These are phyloP conservation scores for Cyprinodon tularosa DNA, from an alignment of 2,113 vertebrate species.

Conservation along the genomic window DNA sequence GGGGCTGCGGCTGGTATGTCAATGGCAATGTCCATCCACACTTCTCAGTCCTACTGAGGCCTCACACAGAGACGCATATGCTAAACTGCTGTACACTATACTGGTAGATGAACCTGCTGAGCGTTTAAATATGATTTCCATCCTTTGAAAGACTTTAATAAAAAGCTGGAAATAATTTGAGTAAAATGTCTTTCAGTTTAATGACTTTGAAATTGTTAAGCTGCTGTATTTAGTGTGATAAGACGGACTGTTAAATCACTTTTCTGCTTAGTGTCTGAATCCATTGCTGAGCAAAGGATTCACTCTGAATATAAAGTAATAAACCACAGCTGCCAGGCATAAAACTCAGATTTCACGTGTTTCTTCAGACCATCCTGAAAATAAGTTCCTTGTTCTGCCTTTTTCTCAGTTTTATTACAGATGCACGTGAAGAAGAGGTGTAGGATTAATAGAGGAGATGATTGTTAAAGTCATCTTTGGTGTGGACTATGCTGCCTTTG, in stretches of 20 bases:
- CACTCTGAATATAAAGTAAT: neutral
- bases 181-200: neutral
- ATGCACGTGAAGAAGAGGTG: neutral
- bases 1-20: slow-evolving; percentile 18
- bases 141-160: neutral
- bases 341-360: neutral
- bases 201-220: neutral
- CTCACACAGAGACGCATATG: slow-evolving; percentile 18
- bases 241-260: neutral
- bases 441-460: neutral
- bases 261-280: neutral
- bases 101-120: neutral
- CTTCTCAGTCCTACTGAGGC: slow-evolving; percentile 6
- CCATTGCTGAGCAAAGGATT: neutral
- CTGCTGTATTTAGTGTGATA: neutral
- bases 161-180: neutral
- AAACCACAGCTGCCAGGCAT: neutral
- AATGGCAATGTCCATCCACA: slow-evolving; percentile 5
- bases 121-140: neutral
- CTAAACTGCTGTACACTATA: neutral
- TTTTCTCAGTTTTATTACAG: neutral
- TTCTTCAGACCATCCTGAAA: neutral
- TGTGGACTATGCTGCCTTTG: neutral
- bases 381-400: neutral
- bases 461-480: neutral